Evolutionary conservation across 2,888 invertebrate species (phyloP), one percentile per base, ranked within the genome.

Genomic region (Panopea generosa): DNA sequence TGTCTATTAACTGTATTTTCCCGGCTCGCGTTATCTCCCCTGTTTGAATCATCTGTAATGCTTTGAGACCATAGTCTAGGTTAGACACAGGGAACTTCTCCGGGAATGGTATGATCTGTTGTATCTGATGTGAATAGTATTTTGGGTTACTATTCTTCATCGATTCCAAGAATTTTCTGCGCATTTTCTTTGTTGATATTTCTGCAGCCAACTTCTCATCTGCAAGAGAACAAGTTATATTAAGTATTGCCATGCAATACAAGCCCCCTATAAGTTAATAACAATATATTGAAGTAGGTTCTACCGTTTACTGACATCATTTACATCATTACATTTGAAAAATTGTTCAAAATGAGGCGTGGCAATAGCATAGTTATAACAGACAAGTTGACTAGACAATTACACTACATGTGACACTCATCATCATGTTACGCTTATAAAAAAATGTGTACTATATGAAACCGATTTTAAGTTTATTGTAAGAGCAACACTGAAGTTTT

Each of bases 1-100:
- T 84, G 67, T 84, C 84, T 50, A 84, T 74, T 11, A 84, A 75
- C 61, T 84, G 82, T 24, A 84, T 84, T 60, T 84, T 84, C 16
- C 82, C 84, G 0, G 84, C 76, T 22, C 84, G 56, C 7, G 82
- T 84, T 38, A 84, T 80, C 76, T 77, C 76, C 55, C 84, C 84
- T 61, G 84, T 77, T 40, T 79, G 79, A 14, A 84, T 84, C 84
- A 84, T 84, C 56, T 82, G 77, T 14, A 75, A 61, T 11, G 84
- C 84, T 60, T 82, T 84, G 2, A 71, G 68, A 16, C 84, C 84
- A 47, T 82, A 84, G 55, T 75, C 77, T 0, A 84, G 75, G 50
- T 75, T 82, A 0, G 78, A 69, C 16, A 84, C 75, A 22, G 84
- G 84, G 45, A 84, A 84, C 40, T 79, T 79, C 33, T 82, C 81